phyloP scores from a whole-genome alignment of 2,888 invertebrate species.

The Dryadula phaetusa region DNA sequence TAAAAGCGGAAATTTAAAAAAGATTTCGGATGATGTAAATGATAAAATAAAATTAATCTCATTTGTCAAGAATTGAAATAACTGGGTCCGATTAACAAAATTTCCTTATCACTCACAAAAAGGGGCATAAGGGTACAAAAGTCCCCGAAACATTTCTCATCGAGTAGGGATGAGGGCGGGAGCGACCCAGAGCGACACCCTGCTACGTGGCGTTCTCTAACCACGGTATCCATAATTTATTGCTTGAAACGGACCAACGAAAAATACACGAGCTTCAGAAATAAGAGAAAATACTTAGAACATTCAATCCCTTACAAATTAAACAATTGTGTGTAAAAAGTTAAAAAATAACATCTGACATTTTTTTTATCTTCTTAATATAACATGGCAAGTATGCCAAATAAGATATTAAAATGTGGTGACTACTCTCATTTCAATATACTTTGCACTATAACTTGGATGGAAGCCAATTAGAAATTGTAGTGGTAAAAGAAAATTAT shows the following conservation, averaged over 20 bases:
- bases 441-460: not conserved
- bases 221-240: constrained; percentile 81
- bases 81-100: constrained; percentile 78
- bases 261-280: constrained; percentile 74
- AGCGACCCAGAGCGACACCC: constrained; percentile 49
- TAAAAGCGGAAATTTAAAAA: not conserved
- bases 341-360: not conserved
- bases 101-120: constrained; percentile 81
- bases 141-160: constrained; percentile 80
- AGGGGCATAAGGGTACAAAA: constrained; percentile 76
- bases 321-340: not conserved
- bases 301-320: constrained; percentile 48
- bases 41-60: constrained; percentile 5
- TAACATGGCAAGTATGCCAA: not conserved
- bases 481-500: not conserved
- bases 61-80: constrained; percentile 42
- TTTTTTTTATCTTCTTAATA: not conserved
- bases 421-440: not conserved
- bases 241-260: constrained; percentile 74
- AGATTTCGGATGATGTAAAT: not conserved
- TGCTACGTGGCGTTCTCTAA: constrained; percentile 66
- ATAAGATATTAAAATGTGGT: constrained; percentile 1
- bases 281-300: constrained; percentile 67
- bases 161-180: constrained; percentile 50
- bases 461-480: not conserved